phyloP scores from a whole-genome alignment of 2,797 vertebrate species.

The Sciurus carolinensis region DNA sequence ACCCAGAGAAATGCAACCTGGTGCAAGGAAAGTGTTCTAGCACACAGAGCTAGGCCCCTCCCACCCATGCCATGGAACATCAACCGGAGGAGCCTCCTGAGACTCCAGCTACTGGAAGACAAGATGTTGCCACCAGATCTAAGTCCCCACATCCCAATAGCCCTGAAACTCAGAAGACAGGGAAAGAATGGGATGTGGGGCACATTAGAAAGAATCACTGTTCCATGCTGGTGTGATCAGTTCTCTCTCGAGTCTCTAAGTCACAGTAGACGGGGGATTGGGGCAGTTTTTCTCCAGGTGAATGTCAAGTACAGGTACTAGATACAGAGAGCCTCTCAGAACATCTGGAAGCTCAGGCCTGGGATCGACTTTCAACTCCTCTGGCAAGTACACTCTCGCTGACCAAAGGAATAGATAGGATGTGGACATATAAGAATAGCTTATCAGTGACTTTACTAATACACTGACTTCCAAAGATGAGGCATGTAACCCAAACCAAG shows the following conservation, averaged over 20 bases:
- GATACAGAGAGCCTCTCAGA: not conserved
- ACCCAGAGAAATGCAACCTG: not conserved
- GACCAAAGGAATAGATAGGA: not conserved
- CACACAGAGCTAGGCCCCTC: accelerated
- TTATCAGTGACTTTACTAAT: not conserved
- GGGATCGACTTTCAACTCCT: not conserved
- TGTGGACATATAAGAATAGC: too few species aligned
- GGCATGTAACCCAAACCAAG: not conserved
- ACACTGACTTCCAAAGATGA: not conserved
- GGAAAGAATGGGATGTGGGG: not conserved
- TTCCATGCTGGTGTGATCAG: not conserved
- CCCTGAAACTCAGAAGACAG: not conserved
- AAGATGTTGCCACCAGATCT: not conserved
- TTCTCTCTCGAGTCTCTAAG: not conserved
- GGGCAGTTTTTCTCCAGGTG: not conserved
- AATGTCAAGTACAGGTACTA: not conserved
- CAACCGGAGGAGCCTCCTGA: not conserved
- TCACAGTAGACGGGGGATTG: accelerated
- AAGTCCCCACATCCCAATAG: not conserved
- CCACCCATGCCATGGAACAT: accelerated
- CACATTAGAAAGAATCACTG: not conserved
- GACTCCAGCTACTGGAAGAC: not conserved
- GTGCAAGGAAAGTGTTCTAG: not conserved
- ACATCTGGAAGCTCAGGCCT: not conserved
- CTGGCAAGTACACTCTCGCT: too few species aligned